Conservation (phyloP, 2,797 vertebrate species). For the Ispidina lecontei region DNA sequence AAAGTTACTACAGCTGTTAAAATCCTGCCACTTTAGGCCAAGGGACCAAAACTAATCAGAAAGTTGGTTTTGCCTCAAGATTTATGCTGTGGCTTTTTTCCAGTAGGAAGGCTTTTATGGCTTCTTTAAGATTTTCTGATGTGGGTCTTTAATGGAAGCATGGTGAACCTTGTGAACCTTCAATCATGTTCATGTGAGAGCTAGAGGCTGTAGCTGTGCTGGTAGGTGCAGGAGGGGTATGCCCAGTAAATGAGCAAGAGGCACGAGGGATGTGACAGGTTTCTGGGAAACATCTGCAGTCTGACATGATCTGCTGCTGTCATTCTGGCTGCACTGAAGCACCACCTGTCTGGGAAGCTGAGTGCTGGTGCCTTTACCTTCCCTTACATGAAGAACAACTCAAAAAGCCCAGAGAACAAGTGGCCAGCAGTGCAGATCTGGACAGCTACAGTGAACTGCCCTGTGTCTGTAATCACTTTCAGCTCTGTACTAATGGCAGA, state of each 20-base stretch:
- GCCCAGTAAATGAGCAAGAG: conserved; percentile 7
- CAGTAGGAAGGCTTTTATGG: conserved; percentile 8
- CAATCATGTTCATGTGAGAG: neutral
- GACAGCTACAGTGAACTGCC: neutral
- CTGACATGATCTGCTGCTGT: neutral
- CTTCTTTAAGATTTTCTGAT: conserved; percentile 50
- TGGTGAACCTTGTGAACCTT: conserved; percentile 20
- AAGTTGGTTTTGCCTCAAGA: conserved; percentile 43
- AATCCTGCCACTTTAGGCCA: conserved; percentile 24
- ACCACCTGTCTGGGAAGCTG: neutral
- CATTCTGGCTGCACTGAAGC: neutral
- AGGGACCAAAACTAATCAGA: conserved; percentile 39
- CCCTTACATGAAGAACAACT: neutral
- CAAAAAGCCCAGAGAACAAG: neutral
- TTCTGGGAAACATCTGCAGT: neutral
- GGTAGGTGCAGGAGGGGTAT: conserved; percentile 5
- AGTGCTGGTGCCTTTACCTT: neutral
- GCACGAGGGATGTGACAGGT: neutral
- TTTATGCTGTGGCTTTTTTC: conserved; percentile 47
- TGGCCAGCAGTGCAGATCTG: neutral
- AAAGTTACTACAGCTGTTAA: conserved; percentile 20
- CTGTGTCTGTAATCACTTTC: neutral
- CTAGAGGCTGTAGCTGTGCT: neutral
- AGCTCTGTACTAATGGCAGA: neutral
- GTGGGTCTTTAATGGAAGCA: conserved; percentile 29